A percentile compares a stretch with the other conserved stretches of the same genome.
phyloP scores from a whole-genome alignment of 2,888 invertebrate species.

The Callosobruchus maculatus region DNA sequence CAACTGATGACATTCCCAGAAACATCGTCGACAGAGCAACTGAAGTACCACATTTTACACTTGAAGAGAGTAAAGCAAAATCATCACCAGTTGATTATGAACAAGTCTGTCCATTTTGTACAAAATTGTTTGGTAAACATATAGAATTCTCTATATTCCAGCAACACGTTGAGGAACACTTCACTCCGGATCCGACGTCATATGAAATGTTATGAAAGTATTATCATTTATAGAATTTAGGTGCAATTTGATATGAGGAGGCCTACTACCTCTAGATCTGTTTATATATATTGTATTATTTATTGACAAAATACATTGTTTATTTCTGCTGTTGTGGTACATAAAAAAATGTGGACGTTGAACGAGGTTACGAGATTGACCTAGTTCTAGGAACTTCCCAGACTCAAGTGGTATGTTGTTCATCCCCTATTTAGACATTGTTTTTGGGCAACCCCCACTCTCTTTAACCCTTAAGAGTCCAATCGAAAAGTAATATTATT shows the following conservation, averaged over 20 bases:
- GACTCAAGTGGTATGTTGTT: no score
- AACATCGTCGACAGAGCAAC: slow-evolving; percentile 27
- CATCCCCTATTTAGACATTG: no score
- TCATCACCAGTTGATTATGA: slow-evolving; percentile 33
- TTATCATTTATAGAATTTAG: background rate
- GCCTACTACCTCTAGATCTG: background rate
- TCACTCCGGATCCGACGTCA: slow-evolving; percentile 53
- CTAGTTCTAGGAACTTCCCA: no score
- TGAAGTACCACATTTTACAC: slow-evolving; percentile 16
- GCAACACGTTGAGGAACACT: slow-evolving; percentile 75
- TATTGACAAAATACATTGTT: background rate
- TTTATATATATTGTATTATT: background rate
- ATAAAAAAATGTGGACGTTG: no score
- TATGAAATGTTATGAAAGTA: slow-evolving; percentile 29
- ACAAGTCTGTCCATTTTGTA: slow-evolving; percentile 76
- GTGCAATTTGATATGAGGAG: background rate
- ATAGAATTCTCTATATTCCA: slow-evolving; percentile 63
- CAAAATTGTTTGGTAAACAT: slow-evolving; percentile 57
- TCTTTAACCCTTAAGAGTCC: no score
- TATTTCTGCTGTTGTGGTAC: background rate
- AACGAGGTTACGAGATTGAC: no score
- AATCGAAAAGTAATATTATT: no score
- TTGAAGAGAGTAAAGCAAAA: slow-evolving; percentile 9
- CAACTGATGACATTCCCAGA: slow-evolving; percentile 23
- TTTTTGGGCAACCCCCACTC: no score